Base-by-base conservation (phyloP, 2,797 vertebrate genomes). In the Gallinago nigripennis region DNA sequence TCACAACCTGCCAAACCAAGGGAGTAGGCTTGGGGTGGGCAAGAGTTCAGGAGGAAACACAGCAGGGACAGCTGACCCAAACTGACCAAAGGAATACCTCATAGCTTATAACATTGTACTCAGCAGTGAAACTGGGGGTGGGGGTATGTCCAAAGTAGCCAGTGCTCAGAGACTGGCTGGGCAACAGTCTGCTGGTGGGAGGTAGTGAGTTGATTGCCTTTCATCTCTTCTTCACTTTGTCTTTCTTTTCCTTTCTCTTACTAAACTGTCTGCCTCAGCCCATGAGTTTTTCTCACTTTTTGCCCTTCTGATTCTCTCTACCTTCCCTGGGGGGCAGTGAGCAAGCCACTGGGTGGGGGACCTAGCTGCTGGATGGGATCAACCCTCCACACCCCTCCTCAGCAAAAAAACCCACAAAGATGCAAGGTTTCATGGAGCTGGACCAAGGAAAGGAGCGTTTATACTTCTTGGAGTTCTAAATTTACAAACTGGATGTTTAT, bases 311-410 rank as follows among this genome's bases (percentile, higher is more conserved):
- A 48, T 79, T 70, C 41, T 65, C 46, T 60, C 9, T 8, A 2
- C 3, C 10, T 8, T 46, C 6, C 3, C 10, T 28, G 7, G 2
- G 17, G 10, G 19, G 4, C 2, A 48, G 11, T 28, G 11, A 70
- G 35, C 1, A 0, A 60, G 23, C 0, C 1, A 72, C 23, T 53
- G 37, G 11, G 9, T 43, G 37, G 12, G 8, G 8, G 7, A 9
- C 9, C 16, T 30, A 41, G 35, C 10, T 56, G 30, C 41, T 43
- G 41, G 41, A 43, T 43, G 20, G 25, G 17, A 8, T 70, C 41
- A 70, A 66, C 4, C 4, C n/a, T 69, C 16, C 23, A 66, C 35
- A 43, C 7, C 17, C 9, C 27, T 69, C 50, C 63, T 64, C 50
- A 78, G 45, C n/a, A 9, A 48, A n/a, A 48, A 45, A 46, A 68